These are phyloP conservation scores for Branchellion lobata DNA, from an alignment of 2,888 invertebrate genomes.

Conservation along the genomic window DNA sequence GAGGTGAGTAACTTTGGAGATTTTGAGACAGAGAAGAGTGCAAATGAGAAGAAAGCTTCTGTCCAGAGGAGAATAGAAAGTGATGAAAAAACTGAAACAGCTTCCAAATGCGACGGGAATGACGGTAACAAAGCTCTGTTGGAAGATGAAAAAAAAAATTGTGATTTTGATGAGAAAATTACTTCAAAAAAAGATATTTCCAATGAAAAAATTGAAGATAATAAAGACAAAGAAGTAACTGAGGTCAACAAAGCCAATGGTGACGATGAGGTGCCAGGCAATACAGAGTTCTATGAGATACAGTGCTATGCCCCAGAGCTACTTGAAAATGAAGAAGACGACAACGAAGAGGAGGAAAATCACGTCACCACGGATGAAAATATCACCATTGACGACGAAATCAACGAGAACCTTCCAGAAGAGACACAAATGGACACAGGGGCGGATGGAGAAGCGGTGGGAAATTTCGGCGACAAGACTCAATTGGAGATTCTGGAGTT, in stretches of 20 bases:
- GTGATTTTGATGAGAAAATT: no score
- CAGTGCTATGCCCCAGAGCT: conserved; percentile 1
- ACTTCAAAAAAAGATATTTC: no score
- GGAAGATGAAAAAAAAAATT: no score
- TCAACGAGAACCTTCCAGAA: background rate
- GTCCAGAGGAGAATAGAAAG: no score
- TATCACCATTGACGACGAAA: background rate
- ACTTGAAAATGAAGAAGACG: background rate
- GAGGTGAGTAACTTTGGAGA: background rate
- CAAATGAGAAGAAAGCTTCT: no score
- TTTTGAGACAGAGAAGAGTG: background rate
- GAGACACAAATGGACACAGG: background rate
- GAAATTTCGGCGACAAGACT: conserved; percentile 50
- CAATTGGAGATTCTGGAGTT: conserved; percentile 66
- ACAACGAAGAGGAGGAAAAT: background rate
- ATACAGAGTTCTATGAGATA: background rate
- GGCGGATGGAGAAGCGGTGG: background rate
- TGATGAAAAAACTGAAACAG: no score
- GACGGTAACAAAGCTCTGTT: no score
- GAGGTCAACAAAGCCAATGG: background rate
- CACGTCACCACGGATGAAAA: background rate
- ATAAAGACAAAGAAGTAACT: background rate
- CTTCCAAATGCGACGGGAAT: no score
- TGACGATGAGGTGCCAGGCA: no score
- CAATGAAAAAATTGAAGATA: background rate